These are phyloP conservation scores for Colletes gigas DNA, from an alignment of 1,140 invertebrate species.

Conservation along the genomic window DNA sequence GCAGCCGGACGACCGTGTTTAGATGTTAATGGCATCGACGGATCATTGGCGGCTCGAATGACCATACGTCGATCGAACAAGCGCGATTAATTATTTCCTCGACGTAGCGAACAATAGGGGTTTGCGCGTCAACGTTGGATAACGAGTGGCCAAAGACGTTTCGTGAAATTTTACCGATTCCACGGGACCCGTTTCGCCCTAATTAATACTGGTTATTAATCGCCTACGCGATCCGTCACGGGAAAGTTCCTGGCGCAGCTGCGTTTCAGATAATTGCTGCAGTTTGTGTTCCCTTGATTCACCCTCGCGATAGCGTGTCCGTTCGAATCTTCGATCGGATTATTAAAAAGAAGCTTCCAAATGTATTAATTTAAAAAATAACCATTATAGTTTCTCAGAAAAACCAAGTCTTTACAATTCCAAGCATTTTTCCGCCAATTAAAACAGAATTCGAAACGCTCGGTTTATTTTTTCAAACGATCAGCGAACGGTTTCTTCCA, in stretches of 20 bases:
- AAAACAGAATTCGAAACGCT: too few species aligned
- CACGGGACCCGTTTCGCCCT: slow-evolving; percentile 45
- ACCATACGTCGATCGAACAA: background rate
- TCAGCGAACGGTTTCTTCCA: too few species aligned
- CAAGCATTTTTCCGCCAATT: too few species aligned
- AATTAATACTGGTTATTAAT: slow-evolving; percentile 71
- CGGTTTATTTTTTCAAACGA: too few species aligned
- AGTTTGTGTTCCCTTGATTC: slow-evolving; percentile 60
- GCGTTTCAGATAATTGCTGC: slow-evolving; percentile 65
- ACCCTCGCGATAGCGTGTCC: background rate
- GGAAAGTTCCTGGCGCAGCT: slow-evolving; percentile 65
- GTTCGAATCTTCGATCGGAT: background rate
- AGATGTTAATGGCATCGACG: slow-evolving; percentile 25
- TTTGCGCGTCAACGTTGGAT: slow-evolving; percentile 37
- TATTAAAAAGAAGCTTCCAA: too few species aligned
- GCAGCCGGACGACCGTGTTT: slow-evolving; percentile 8
- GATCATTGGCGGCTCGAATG: background rate
- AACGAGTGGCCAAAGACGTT: slow-evolving; percentile 61
- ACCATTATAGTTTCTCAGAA: too few species aligned
- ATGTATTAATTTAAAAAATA: too few species aligned
- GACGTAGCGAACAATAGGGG: slow-evolving; percentile 5
- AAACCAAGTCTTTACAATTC: too few species aligned
- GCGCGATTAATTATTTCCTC: slow-evolving; percentile 26
- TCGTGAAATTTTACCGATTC: slow-evolving; percentile 57
- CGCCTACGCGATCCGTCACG: slow-evolving; percentile 57